Base-by-base conservation (phyloP, 2,888 invertebrate species). In the Halocaridina rubra region DNA sequence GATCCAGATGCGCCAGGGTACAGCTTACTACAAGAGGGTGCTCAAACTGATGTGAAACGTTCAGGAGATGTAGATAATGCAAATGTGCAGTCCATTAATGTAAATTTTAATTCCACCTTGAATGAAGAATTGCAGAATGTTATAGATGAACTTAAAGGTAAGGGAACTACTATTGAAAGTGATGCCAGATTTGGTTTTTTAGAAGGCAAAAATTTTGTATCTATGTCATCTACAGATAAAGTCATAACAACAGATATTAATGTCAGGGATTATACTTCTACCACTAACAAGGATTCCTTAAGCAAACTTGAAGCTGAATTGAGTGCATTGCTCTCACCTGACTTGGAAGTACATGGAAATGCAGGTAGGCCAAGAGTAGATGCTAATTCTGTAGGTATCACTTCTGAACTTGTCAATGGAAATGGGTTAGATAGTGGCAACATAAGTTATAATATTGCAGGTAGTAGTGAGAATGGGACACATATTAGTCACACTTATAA, bases 241-340 rank as follows among this genome's bases (percentile, higher is more conserved):
- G 53, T 53, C 16, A 53, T 53, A n/a, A 53, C 53, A n/a, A 10
- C 53, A 53, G 53, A 53, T 32, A 61, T 77, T 57, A 71, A 29
- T 30, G 61, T 61, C 8, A 30, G 27, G 16, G 59, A 78, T 0
- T 32, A 57, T 7, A 67, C 19, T 19, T 27, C 82, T 57, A 57
- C 19, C 13, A 53, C 61, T 30, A 74, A 33, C 8, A 77, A 72
- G 24, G 82, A 84, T 33, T 84, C 82, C n/a, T 61, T 84, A 22
- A 84, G 82, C 71, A 84, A 84, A 33, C 82, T 84, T 24, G 82
- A 84, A 61, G 82, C 82, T 46, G 82, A 84, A 30, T 22, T 84
- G 39, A 84, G 64, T 72, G 82, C 82, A 16, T 67, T 84, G 46
- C 82, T 84, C 53, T 77, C 77, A 19, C 82, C 82, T 13, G 82